A percentile compares a stretch with the other conserved stretches of the same genome.
phyloP scores from a whole-genome alignment of 2,113 vertebrate genomes.

The Mastomys natalensis region DNA sequence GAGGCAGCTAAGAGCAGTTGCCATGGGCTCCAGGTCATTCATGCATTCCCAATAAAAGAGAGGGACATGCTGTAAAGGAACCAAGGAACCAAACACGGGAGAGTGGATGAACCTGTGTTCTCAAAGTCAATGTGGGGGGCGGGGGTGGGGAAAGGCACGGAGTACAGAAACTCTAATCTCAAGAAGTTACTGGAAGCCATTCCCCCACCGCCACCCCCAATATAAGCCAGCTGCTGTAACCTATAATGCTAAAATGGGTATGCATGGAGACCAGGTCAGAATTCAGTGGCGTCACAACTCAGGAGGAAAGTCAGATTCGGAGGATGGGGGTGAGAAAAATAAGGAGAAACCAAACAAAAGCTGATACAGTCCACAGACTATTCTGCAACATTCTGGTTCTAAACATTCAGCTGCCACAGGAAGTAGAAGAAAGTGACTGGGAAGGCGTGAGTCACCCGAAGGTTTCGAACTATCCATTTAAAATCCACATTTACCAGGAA shows the following conservation, averaged over 20 bases:
- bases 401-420: slow-evolving; percentile 40
- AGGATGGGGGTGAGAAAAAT: neutral
- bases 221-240: neutral
- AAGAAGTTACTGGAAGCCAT: neutral
- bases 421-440: neutral
- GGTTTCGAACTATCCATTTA: slow-evolving; percentile 54
- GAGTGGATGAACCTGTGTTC: neutral
- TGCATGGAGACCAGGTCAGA: neutral
- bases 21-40: rapidly evolving
- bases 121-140: neutral
- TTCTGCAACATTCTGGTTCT: neutral
- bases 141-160: rapidly evolving
- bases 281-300: neutral
- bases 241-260: neutral
- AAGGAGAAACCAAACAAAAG: neutral
- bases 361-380: slow-evolving; percentile 5
- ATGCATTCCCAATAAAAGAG: neutral
- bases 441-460: neutral
- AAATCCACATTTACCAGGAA: slow-evolving; percentile 51
- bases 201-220: neutral
- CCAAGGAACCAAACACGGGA: no score
- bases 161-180: neutral
- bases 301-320: neutral
- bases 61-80: no score
- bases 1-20: neutral